Base-by-base conservation (phyloP, 2,797 vertebrate species). In the Sphenopsis melanotis region DNA sequence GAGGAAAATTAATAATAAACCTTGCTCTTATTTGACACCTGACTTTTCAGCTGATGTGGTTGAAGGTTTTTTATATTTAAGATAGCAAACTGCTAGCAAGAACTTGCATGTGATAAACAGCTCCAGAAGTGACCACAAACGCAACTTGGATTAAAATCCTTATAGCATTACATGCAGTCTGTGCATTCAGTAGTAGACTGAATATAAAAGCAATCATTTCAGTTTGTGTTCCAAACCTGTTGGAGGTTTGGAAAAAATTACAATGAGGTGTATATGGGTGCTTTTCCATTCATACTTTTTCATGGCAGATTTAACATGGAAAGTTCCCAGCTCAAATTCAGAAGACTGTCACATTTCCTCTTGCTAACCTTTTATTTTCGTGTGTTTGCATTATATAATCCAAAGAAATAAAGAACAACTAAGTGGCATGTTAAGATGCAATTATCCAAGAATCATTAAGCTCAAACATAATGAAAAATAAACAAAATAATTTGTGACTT, bases 241-340 rank as follows among this genome's bases (percentile, higher is more conserved):
- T 36, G 4, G 5, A 7, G 10, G 3, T 2, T 2, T 2, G 8
- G 4, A 2, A 1, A 7, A 76, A 56, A 5, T 39, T 79, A 7
- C 15, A 36, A 27, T 42, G 8, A 19, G 15, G 9, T 65, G 5
- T 14, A 6, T 17, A 20, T 44, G 29, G 12, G 2, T 42, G 9
- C 2, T 36, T 61, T 69, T 27, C 34, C 6, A 72, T 11, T 60
- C 18, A 61, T 16, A 37, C 2, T 63, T 64, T 79, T 23, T 69
- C 18, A 36, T 30, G 10, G 5, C 15, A 18, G 2, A 7, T 49
- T 50, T 57, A 44, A 63, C 8, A n/a, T 41, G 37, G 41, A 36
- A 74, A 77, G 5, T 44, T 81, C 19, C 17, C n/a, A 49, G 9
- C 2, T 20, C 19, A 34, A 32, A 60, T 39, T 63, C 41, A 49